Evolutionary conservation across 2,113 vertebrate genomes (phyloP).

Genomic region (Ochotona curzoniae): DNA sequence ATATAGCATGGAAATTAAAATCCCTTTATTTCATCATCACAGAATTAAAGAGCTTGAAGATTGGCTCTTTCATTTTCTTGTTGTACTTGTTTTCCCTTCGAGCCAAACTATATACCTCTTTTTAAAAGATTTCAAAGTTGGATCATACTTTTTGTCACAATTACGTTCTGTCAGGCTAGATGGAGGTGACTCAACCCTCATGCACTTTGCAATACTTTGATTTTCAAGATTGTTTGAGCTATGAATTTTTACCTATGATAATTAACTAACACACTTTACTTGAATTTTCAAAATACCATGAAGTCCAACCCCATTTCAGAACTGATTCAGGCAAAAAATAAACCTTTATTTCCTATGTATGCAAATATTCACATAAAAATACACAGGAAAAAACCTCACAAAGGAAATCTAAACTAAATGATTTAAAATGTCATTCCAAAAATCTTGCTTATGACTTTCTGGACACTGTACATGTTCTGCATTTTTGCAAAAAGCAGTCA

Average conservation of each 20-base stretch:
- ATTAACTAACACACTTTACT: conserved; percentile 24
- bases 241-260: conserved; percentile 14
- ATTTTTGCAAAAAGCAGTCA: not conserved
- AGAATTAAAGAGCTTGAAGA: conserved; percentile 39
- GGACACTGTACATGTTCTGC: not conserved
- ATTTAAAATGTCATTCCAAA: not conserved
- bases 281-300: conserved; percentile 28
- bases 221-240: conserved; percentile 10
- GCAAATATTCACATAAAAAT: not conserved
- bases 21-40: not conserved
- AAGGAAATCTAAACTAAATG: not conserved
- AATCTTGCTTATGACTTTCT: not conserved
- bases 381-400: not conserved
- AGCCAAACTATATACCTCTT: conserved; percentile 24
- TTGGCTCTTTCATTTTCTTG: not conserved
- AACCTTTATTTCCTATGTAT: conserved; percentile 33
- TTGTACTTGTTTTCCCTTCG: not conserved
- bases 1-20: not conserved
- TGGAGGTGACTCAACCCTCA: not conserved
- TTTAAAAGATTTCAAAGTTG: conserved; percentile 28
- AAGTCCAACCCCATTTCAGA: conserved; percentile 1
- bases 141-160: not conserved
- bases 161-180: not conserved
- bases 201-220: not conserved
- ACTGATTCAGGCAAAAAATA: conserved; percentile 30